Base-by-base conservation (phyloP, 1,140 invertebrate genomes). In the Amyelois transitella region DNA sequence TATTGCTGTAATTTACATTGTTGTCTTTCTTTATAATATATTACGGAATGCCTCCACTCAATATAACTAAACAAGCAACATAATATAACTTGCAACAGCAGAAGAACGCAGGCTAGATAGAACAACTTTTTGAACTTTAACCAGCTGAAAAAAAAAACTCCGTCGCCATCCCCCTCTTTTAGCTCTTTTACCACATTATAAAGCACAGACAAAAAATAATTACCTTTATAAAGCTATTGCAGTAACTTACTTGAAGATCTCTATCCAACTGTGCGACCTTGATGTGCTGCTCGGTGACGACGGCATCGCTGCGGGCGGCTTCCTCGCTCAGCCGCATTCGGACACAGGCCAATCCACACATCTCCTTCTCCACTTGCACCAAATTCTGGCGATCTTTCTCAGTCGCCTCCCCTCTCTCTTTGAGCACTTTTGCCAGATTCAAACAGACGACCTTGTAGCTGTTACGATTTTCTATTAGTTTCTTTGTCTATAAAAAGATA, bases 381-480 rank as follows among this genome's bases (percentile, higher is more conserved):
- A 86, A 50, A 0, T 6, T 14, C 5, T 28, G 43, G n/a, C 67
- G 58, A 8, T 77, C 74, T 21, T 69, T 60, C 24, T 85, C 74
- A 1, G 67, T 77, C 0, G 18, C 44, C 0, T 55, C 62, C 0
- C 54, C 63, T n/a, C 56, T 58, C 5, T 66, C 58, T 28, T 70
- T 74, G 0, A 88, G 38, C 17, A 66, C 57, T 43, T 69, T 32
- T 0, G 68, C 63, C 20, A 86, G 43, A 1, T 22, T 53, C 1
- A 51, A 62, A 43, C 69, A 77, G 1, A 53, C 64, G 0, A 51
- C 56, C 43, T 81, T 86, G 50, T 70, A 73, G 0, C 52, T 54
- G n/a, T 77, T 77, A 0, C 81, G 67, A 19, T 85, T 78, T 55
- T 77, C 72, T 25, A 85, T 72, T 10, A 66, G 7, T 45, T 77